Base-by-base conservation (phyloP, 2,797 vertebrate species). In the Sus cebifrons region DNA sequence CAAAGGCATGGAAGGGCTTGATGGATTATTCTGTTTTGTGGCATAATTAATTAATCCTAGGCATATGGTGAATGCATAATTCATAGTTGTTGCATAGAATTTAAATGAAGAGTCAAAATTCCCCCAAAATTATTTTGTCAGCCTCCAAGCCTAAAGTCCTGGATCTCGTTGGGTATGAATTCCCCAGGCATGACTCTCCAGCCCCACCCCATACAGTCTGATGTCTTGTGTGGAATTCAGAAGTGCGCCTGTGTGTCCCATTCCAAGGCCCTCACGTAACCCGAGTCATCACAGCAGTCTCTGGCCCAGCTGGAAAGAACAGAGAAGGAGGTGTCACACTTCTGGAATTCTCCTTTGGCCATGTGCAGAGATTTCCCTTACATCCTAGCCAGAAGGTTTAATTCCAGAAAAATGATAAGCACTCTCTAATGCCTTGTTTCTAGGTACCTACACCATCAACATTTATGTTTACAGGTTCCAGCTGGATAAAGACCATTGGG, bases 231-330 rank as follows among this genome's bases (percentile, higher is more conserved):
- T 81, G 44, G 84, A 75, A 52, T 56, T 74, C 75, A 90, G 36
- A 85, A 81, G 52, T 78, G 32, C 11, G 85, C 32, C 71, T 74
- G 23, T 60, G 32, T 79, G 27, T 91, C 78, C 88, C 88, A 79
- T 87, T 78, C 92, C 83, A 75, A 56, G 49, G 68, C 36, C 71
- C 65, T 88, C 40, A 2, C n/a, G 0, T 16, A 86, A 82, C 67
- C 94, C 94, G 83, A 96, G 81, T 97, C 95, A 92, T 83, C 94
- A 83, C 54, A 86, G 32, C 4, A 25, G 91, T 86, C 91, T 96
- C 77, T 87, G 93, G 96, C 83, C 93, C 95, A 94, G 62, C 95
- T 97, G 96, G 91, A 94, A 96, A 96, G 91, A 95, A 88, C 74
- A 73, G n/a, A 29, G 78, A 83, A 91, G 32, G 81, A 86, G 70